These are phyloP conservation scores for Melanostoma scalare DNA, from an alignment of 2,888 invertebrate genomes.

Conservation along the genomic window DNA sequence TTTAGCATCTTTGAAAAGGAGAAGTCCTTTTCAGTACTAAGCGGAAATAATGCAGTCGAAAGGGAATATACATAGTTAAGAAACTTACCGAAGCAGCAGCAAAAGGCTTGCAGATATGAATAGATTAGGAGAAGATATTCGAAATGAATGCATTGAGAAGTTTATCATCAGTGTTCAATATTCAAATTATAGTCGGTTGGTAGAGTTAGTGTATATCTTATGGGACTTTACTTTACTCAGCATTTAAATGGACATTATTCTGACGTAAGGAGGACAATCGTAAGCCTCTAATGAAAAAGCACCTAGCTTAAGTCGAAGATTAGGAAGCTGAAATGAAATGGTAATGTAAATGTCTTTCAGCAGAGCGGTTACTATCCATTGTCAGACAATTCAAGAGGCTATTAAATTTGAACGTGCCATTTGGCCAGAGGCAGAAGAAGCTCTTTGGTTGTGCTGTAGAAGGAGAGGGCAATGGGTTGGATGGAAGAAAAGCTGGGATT, in stretches of 20 bases:
- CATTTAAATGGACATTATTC: constrained; percentile 2
- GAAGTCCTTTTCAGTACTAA: constrained; percentile 26
- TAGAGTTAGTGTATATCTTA: not conserved
- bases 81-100: not conserved
- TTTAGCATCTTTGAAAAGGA: constrained; percentile 24
- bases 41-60: constrained; percentile 30
- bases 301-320: not conserved
- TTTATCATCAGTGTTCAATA: not conserved
- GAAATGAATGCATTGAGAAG: not conserved
- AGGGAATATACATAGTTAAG: not conserved
- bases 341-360: too few relatives aligned
- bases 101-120: not conserved
- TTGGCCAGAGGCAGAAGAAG: too few relatives aligned
- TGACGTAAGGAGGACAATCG: not conserved
- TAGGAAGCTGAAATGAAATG: not conserved
- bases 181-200: not conserved
- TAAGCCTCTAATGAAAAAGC: not conserved
- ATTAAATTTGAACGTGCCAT: too few relatives aligned
- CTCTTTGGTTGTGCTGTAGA: too few relatives aligned
- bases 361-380: too few relatives aligned
- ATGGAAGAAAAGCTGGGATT: too few relatives aligned
- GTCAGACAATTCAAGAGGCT: too few relatives aligned
- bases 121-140: not conserved
- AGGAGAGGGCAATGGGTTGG: too few relatives aligned
- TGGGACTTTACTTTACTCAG: not conserved